These are phyloP conservation scores for Crambe crambe DNA, from an alignment of 37 sponge, comb jelly and placozoan genomes.

Conservation along the genomic window DNA sequence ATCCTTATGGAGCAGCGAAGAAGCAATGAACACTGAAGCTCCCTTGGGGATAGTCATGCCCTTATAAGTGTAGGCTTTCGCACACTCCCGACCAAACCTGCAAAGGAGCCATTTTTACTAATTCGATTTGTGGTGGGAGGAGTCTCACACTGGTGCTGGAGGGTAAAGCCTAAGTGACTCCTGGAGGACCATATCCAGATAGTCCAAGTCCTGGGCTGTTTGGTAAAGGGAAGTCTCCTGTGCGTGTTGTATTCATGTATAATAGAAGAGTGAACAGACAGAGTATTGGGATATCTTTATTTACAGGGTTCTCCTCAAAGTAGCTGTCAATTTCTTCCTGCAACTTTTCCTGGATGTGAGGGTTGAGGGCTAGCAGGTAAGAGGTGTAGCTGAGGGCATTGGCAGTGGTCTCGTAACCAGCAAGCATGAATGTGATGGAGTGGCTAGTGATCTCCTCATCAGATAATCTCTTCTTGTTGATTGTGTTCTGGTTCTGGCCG, in stretches of 20 bases:
- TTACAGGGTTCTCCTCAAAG: slow-evolving; percentile 63
- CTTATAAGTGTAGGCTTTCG: slow-evolving; percentile 7
- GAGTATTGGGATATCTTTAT: neutral
- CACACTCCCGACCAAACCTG: slow-evolving; percentile 2
- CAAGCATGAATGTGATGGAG: slow-evolving; percentile 66
- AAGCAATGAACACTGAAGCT: slow-evolving; percentile 31
- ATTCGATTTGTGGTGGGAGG: neutral
- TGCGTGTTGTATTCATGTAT: neutral
- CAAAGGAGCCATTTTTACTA: slow-evolving; percentile 32
- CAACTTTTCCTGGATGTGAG: slow-evolving; percentile 68
- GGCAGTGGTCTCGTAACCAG: slow-evolving; percentile 86
- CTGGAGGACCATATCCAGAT: slow-evolving; percentile 73
- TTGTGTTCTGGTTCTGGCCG: neutral
- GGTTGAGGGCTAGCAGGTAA: slow-evolving; percentile 73
- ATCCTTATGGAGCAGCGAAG: slow-evolving; percentile 54
- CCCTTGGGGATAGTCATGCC: slow-evolving; percentile 48
- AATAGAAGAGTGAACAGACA: neutral
- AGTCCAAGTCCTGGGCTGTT: slow-evolving; percentile 63
- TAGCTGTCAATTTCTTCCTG: slow-evolving; percentile 52
- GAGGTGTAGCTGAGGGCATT: slow-evolving; percentile 60
- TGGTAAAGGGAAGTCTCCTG: slow-evolving; percentile 72
- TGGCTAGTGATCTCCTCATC: slow-evolving; percentile 54
- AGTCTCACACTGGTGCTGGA: slow-evolving; percentile 52
- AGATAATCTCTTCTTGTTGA: slow-evolving; percentile 5
- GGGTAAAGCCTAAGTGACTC: slow-evolving; percentile 82